These are phyloP conservation scores for Platyscapa corneri DNA, from an alignment of 1,140 invertebrate species.

Conservation along the genomic window DNA sequence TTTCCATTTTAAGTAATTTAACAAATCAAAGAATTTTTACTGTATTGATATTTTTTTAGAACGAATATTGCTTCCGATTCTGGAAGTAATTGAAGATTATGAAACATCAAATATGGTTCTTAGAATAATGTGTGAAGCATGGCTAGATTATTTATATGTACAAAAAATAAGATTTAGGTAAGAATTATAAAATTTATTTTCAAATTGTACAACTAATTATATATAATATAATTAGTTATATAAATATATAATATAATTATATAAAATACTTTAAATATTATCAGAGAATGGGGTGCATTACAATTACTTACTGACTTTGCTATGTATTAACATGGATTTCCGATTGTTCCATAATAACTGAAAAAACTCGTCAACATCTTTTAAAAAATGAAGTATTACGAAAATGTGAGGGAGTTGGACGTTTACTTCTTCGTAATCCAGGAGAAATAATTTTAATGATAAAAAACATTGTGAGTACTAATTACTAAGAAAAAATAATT, in stretches of 20 bases:
- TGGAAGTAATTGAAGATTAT: constrained; percentile 82
- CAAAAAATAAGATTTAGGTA: constrained; percentile 87
- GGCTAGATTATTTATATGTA: constrained; percentile 88
- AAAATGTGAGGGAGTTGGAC: constrained; percentile 86
- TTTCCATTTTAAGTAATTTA: too few relatives aligned
- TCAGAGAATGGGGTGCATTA: constrained; percentile 79
- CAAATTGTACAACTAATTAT: not conserved
- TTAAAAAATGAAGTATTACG: constrained; percentile 84
- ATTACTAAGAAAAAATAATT: not conserved
- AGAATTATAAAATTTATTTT: constrained; percentile 38
- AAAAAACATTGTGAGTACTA: constrained; percentile 30
- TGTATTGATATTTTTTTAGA: constrained; percentile 76
- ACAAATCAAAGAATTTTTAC: too few relatives aligned
- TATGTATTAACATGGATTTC: constrained; percentile 83
- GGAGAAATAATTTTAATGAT: constrained; percentile 83
- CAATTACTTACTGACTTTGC: constrained; percentile 85
- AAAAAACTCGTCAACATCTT: constrained; percentile 79
- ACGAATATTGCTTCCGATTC: constrained; percentile 82
- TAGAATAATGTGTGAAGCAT: constrained; percentile 87
- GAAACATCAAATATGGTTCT: constrained; percentile 84
- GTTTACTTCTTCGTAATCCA: constrained; percentile 82
- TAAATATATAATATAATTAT: not conserved
- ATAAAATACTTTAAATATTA: constrained; percentile 43
- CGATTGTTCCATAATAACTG: constrained; percentile 75
- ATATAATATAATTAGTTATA: too few relatives aligned